These are phyloP conservation scores for Pollenia amentaria DNA, from an alignment of 2,888 invertebrate species.

Conservation along the genomic window DNA sequence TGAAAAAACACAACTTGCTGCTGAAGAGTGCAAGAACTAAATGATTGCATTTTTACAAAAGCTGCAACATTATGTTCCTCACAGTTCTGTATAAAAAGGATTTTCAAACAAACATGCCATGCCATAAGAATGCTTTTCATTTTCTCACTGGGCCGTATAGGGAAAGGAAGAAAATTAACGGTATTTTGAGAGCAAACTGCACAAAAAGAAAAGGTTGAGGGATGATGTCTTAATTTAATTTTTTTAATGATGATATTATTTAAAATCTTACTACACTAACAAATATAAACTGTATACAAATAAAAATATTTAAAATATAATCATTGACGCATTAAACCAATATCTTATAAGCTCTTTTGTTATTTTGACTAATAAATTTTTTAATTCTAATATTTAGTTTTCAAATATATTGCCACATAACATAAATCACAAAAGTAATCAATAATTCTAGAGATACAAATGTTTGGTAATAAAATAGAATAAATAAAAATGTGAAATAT, in stretches of 20 bases:
- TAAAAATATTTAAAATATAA: too few species aligned
- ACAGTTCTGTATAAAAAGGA: slow-evolving; percentile 54
- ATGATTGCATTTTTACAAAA: slow-evolving; percentile 79
- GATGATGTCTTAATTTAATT: slow-evolving; percentile 11
- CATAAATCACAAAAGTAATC: too few species aligned
- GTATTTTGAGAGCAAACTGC: slow-evolving; percentile 31
- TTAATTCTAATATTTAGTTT: too few species aligned
- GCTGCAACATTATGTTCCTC: slow-evolving; percentile 67
- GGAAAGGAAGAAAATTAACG: slow-evolving; percentile 13
- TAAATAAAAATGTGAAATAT: too few species aligned
- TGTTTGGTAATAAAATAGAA: too few species aligned
- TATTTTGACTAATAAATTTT: too few species aligned
- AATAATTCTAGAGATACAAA: too few species aligned
- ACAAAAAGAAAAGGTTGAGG: slow-evolving; percentile 14
- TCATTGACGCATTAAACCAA: too few species aligned
- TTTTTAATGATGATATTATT: slow-evolving; percentile 15
- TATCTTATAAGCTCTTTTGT: too few species aligned
- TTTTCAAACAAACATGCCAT: slow-evolving; percentile 32
- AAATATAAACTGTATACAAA: neutral
- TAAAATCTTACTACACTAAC: neutral
- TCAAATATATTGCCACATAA: too few species aligned
- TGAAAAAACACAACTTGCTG: slow-evolving; percentile 85
- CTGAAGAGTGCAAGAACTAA: slow-evolving; percentile 85
- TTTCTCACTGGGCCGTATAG: slow-evolving; percentile 5
- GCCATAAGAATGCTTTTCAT: slow-evolving; percentile 8